Percentiles rank a stretch among this genome's conserved stretches.
phyloP scores from a whole-genome alignment of 2,113 vertebrate genomes.

The Phylloscopus trochilus region DNA sequence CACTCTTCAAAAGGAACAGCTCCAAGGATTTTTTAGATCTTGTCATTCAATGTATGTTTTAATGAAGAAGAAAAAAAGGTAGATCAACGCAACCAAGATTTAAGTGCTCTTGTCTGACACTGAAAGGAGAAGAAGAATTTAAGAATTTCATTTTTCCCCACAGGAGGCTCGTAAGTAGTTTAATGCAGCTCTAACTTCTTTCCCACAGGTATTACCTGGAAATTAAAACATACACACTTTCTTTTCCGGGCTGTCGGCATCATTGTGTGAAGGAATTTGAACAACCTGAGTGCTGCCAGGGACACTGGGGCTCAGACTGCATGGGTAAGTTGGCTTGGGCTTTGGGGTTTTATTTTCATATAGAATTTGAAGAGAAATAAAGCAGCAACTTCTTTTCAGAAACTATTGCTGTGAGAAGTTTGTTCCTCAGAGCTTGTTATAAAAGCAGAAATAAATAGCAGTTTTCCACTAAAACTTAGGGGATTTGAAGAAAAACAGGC shows the following conservation, averaged over 20 bases:
- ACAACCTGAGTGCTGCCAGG: conserved; percentile 74
- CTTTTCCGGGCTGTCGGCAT: conserved; percentile 72
- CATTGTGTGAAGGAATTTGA: conserved; percentile 61
- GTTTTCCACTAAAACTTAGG: neutral
- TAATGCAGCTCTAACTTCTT: neutral
- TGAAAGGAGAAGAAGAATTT: neutral
- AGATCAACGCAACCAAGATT: neutral
- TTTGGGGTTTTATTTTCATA: neutral
- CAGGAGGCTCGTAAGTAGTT: neutral
- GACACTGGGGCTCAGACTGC: conserved; percentile 79
- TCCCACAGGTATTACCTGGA: conserved; percentile 61
- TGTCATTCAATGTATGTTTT: neutral
- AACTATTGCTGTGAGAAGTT: neutral
- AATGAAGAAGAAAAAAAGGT: neutral
- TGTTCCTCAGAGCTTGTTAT: neutral
- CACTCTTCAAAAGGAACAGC: neutral
- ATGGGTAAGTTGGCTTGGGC: conserved; percentile 59
- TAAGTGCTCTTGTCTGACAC: neutral
- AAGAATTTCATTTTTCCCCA: neutral
- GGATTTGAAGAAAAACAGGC: neutral
- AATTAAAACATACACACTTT: conserved; percentile 6
- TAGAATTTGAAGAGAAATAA: neutral
- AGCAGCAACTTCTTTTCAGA: neutral
- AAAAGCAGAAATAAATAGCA: neutral
- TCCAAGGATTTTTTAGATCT: neutral